Percentiles rank a stretch among this genome's conserved stretches.
Conservation (phyloP, 2,888 invertebrate species). For the Lasioglossum villosulum region DNA sequence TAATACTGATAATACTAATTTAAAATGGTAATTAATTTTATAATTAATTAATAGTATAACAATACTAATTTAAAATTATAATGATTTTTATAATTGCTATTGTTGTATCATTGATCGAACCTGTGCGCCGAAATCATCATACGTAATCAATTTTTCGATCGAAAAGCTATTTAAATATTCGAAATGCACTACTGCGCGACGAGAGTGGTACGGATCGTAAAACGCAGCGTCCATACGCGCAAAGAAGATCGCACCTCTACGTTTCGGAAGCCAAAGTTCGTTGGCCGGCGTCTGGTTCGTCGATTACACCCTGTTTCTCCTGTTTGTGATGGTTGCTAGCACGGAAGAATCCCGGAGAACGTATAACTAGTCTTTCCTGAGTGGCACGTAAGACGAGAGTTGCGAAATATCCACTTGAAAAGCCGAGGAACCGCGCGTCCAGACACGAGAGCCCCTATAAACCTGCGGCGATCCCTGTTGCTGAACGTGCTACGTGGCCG, state of each 20-base stretch:
- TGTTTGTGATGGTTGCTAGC: constrained; percentile 21
- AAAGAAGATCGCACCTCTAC: neutral
- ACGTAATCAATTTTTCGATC: no score
- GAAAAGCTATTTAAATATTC: no score
- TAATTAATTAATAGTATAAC: no score
- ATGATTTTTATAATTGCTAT: no score
- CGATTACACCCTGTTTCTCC: constrained; percentile 35
- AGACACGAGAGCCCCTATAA: constrained; percentile 51
- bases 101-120: no score
- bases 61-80: no score
- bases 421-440: constrained; percentile 28
- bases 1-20: no score
- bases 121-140: no score
- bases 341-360: constrained; percentile 29
- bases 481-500: constrained; percentile 32
- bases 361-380: constrained; percentile 58
- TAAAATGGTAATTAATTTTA: no score
- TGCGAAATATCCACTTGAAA: constrained; percentile 61
- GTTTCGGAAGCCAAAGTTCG: neutral
- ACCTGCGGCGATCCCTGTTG: constrained; percentile 43
- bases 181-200: no score
- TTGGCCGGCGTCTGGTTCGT: constrained; percentile 16
- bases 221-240: no score
- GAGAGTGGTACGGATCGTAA: no score
- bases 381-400: constrained; percentile 57